Evolutionary conservation across 2,113 vertebrate species (phyloP).

Genomic region (Empidonax traillii): DNA sequence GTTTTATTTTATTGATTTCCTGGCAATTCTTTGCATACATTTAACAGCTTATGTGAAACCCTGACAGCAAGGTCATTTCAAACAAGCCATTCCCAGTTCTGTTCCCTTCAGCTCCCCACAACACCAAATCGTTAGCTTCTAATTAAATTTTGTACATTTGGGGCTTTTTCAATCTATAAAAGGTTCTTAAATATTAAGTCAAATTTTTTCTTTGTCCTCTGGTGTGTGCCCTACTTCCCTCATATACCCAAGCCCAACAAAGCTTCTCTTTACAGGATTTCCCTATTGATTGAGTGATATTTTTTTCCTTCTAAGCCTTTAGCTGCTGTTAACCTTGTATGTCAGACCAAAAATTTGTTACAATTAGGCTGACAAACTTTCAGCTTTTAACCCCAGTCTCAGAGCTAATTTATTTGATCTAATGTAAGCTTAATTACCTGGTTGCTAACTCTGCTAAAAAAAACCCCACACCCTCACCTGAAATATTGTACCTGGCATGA

Average conservation of each 20-base stretch:
- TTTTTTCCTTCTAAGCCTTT: background rate
- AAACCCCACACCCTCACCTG: background rate
- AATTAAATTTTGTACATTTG: slow-evolving; percentile 32
- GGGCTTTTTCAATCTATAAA: slow-evolving; percentile 10
- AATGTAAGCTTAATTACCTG: slow-evolving; percentile 14
- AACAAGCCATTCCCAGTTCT: background rate
- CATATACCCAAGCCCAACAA: background rate
- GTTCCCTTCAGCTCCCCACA: background rate
- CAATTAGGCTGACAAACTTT: slow-evolving; percentile 28
- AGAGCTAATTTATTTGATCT: background rate
- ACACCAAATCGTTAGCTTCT: background rate
- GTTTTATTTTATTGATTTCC: slow-evolving; percentile 58
- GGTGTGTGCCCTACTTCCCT: background rate
- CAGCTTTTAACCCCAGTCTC: slow-evolving; percentile 17
- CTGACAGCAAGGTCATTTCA: slow-evolving; percentile 47
- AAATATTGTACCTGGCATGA: background rate
- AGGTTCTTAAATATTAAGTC: background rate
- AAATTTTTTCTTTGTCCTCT: background rate
- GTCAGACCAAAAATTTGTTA: slow-evolving; percentile 24
- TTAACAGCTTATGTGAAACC: slow-evolving; percentile 16
- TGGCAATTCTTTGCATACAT: slow-evolving; percentile 5
- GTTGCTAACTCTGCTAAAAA: background rate
- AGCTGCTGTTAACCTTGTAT: slow-evolving; percentile 5
- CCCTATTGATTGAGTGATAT: background rate
- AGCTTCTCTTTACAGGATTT: background rate